Evolutionary conservation across 2,888 invertebrate genomes (phyloP), one percentile per base, ranked within the genome.

Genomic region (Platynereis dumerilii): DNA sequence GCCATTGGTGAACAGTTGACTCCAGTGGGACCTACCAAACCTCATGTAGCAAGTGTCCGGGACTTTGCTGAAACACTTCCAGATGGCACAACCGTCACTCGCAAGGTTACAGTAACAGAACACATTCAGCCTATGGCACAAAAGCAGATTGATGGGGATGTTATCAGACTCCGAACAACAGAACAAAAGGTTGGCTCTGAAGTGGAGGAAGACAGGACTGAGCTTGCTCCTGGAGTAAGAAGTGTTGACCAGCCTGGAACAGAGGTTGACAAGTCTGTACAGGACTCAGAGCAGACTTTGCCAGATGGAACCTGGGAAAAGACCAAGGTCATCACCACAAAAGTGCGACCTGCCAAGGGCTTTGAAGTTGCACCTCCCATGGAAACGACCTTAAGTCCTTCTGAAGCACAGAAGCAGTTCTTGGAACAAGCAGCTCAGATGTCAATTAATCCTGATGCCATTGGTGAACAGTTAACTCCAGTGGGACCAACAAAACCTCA

Each of bases 91-190:
- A 61, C 61, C 29, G 69, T 74, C 15, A 75, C 68, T 56, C 74
- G 72, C 29, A 73, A 69, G 45, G 72, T 82, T 2, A 72, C 78
- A 26, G 69, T 74, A 52, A 72, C 74, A 15, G 73, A 78, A 22
- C 68, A 68, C 45, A 76, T 76, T 1, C 78, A 78, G 54, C 74
- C 77, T 28, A 69, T 74, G 39, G 64, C 64, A n/a, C 69, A 66
- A 60, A 62, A 54, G 10, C 56, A 56, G n/a, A 29, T 34, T 15
- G 44, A 48, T 20, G 60, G 39, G 24, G 60, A 48, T 54, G 24
- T 58, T 17, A 58, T 54, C 42, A 63, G 54, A 22, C 27, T 58
- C 22, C 45, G 64, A 24, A 45, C 29, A 34, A 34, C 45, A 17
- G 45, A 55, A 26, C 56, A 52, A 27, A 22, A 45, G 15, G 60